phyloP scores from a whole-genome alignment of 2,888 invertebrate genomes.

The Neocrepidodera transversa region DNA sequence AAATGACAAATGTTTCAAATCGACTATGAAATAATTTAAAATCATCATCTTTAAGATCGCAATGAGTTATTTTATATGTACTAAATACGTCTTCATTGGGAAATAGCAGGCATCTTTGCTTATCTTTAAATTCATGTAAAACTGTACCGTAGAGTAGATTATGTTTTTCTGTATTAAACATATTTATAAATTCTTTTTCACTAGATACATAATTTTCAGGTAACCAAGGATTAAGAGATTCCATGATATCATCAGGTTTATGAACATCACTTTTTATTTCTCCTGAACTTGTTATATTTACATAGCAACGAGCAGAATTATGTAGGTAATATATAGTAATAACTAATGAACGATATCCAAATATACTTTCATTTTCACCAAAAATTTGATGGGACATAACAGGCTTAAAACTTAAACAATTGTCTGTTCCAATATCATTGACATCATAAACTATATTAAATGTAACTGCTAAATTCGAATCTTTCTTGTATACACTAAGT shows the following conservation, averaged over 20 bases:
- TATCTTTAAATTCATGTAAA: constrained; percentile 43
- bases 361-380: constrained; percentile 88
- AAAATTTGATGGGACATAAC: constrained; percentile 94
- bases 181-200: constrained; percentile 44
- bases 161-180: constrained; percentile 48
- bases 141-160: constrained; percentile 50
- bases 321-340: constrained; percentile 53
- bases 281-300: constrained; percentile 76
- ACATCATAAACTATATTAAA: constrained; percentile 45
- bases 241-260: constrained; percentile 50
- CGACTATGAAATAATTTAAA: constrained; percentile 83
- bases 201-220: constrained; percentile 48
- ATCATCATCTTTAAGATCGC: constrained; percentile 72
- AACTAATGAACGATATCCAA: constrained; percentile 87
- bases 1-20: constrained; percentile 89
- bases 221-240: constrained; percentile 52
- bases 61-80: constrained; percentile 81
- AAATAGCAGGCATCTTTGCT: constrained; percentile 35
- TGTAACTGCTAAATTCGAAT: constrained; percentile 43
- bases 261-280: constrained; percentile 64
- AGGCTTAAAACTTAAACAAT: constrained; percentile 68
- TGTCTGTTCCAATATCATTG: constrained; percentile 37
- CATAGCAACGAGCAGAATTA: constrained; percentile 66
- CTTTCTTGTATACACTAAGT: constrained; percentile 44
- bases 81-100: constrained; percentile 46